Evolutionary conservation across 2,888 invertebrate species (phyloP).

Genomic region (Drosophila antonietae): DNA sequence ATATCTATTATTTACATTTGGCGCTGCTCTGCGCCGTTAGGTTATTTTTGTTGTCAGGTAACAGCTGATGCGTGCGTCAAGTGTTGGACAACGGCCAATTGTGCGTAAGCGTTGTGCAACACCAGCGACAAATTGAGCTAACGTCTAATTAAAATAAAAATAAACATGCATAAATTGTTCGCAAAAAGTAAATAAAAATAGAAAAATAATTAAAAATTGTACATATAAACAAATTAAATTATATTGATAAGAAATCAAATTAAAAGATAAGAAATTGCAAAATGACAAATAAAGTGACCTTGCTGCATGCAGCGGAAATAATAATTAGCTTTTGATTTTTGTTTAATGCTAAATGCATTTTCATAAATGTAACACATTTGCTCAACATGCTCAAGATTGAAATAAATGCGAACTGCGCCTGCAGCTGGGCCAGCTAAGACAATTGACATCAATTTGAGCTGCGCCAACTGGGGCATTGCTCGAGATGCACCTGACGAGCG

Average conservation of each 20-base stretch:
- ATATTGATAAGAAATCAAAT: slow-evolving; percentile 1
- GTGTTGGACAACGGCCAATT: slow-evolving; percentile 19
- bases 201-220: background rate
- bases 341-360: slow-evolving; percentile 1
- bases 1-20: slow-evolving; percentile 11
- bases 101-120: slow-evolving; percentile 18
- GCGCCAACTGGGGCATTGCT: slow-evolving; percentile 30
- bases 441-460: slow-evolving; percentile 38
- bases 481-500: slow-evolving; percentile 53
- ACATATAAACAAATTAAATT: background rate
- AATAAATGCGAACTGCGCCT: slow-evolving; percentile 1
- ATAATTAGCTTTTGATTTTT: background rate
- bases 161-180: background rate
- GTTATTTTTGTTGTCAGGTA: slow-evolving; percentile 38
- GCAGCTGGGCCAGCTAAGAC: slow-evolving; percentile 23
- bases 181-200: background rate
- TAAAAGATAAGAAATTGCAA: slow-evolving; percentile 7
- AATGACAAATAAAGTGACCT: background rate
- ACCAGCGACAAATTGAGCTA: background rate
- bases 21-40: slow-evolving; percentile 45
- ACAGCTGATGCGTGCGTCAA: slow-evolving; percentile 47
- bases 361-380: background rate
- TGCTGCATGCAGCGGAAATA: slow-evolving; percentile 16
- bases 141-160: slow-evolving; percentile 9
- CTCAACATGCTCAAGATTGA: background rate